Percentiles rank a stretch among this genome's conserved stretches.
Conservation (phyloP, 2,888 invertebrate species). For the Cosmorhoe ocellata region DNA sequence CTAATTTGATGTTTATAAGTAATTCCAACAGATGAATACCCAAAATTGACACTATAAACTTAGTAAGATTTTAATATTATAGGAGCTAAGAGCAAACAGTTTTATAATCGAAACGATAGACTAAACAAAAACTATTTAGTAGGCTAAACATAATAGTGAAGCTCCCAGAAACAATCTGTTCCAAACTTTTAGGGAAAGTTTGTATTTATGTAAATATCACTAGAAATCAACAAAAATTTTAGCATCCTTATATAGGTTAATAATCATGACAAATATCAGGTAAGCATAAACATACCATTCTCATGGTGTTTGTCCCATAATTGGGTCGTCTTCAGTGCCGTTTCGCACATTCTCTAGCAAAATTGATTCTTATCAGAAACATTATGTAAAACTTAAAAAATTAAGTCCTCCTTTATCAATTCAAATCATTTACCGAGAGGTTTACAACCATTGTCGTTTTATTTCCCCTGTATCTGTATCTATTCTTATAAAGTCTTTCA, state of each 20-base stretch:
- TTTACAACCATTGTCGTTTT: slow-evolving; percentile 45
- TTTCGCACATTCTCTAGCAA: slow-evolving; percentile 39
- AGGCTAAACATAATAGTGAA: slow-evolving; percentile 12
- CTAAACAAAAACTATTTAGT: neutral
- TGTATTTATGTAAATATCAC: neutral
- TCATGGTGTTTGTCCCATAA: slow-evolving; percentile 28
- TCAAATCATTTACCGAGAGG: slow-evolving; percentile 25
- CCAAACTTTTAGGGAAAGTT: neutral
- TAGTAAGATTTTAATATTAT: slow-evolving; percentile 29
- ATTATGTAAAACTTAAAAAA: slow-evolving; percentile 49
- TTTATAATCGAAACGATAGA: neutral
- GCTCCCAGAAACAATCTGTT: slow-evolving; percentile 4
- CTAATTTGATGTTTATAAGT: slow-evolving; percentile 54
- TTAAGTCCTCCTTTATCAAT: slow-evolving; percentile 45
- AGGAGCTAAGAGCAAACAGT: slow-evolving; percentile 27
- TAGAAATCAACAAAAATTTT: slow-evolving; percentile 14
- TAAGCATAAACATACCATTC: slow-evolving; percentile 7
- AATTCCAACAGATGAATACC: slow-evolving; percentile 44
- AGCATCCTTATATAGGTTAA: slow-evolving; percentile 4
- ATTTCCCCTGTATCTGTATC: slow-evolving; percentile 53
- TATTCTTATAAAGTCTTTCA: slow-evolving; percentile 43
- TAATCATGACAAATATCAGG: neutral
- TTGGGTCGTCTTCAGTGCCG: slow-evolving; percentile 29
- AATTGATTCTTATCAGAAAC: slow-evolving; percentile 62
- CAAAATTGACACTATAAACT: slow-evolving; percentile 41